phyloP scores from a whole-genome alignment of 2,888 invertebrate species.

The Apamea epomidion region DNA sequence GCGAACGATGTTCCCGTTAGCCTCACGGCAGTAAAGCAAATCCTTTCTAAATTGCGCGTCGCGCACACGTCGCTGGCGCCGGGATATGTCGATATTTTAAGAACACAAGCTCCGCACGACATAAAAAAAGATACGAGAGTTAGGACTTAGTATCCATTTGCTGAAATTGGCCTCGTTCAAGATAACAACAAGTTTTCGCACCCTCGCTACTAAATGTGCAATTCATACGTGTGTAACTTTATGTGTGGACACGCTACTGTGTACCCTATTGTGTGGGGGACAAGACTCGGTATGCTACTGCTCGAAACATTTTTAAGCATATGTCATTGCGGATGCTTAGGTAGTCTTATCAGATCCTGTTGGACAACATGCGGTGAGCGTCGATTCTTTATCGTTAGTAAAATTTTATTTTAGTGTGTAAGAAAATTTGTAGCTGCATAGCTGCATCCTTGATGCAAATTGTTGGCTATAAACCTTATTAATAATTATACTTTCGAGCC shows the following conservation, averaged over 20 bases:
- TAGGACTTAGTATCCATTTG: conserved; percentile 91
- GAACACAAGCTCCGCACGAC: conserved; percentile 82
- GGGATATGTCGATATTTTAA: conserved; percentile 87
- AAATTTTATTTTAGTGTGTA: conserved; percentile 62
- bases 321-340: conserved; percentile 84
- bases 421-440: neutral
- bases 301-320: conserved; percentile 76
- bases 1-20: conserved; percentile 63
- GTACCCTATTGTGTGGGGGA: conserved; percentile 56
- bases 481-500: too few relatives aligned
- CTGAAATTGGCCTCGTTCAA: conserved; percentile 89
- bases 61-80: conserved; percentile 74
- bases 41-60: conserved; percentile 87
- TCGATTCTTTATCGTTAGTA: conserved; percentile 78
- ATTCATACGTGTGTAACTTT: conserved; percentile 88
- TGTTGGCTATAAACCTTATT: neutral
- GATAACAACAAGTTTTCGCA: conserved; percentile 91
- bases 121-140: conserved; percentile 89
- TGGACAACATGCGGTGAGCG: conserved; percentile 81
- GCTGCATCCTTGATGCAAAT: neutral
- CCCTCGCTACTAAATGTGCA: conserved; percentile 89
- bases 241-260: conserved; percentile 50
- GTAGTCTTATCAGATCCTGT: conserved; percentile 84
- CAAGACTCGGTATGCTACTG: conserved; percentile 62
- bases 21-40: conserved; percentile 83